Evolutionary conservation across 2,797 vertebrate genomes (phyloP), one percentile per base, ranked within the genome.

Genomic region (Ambastaia sidthimunki): DNA sequence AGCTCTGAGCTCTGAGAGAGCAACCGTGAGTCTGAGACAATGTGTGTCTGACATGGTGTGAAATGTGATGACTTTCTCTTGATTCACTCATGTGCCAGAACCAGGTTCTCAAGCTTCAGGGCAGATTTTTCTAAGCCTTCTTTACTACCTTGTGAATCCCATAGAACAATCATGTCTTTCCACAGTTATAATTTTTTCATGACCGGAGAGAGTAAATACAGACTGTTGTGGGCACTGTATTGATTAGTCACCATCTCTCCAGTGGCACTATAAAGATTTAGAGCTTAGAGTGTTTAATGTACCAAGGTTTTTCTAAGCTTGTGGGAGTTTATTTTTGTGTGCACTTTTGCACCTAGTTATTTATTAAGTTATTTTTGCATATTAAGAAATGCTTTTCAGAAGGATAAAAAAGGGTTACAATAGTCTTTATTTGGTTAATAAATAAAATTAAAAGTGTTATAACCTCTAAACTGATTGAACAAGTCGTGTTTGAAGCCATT

Each of bases 41-140:
- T 83, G 87, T 87, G 62, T 73, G 72, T 79, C 79, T 75, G 76
- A 79, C 83, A 78, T 63, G 68, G 80, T 82, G 66, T 84, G 55
- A 82, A 80, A 90, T 89, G 85, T 86, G 90, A 91, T 90, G 88
- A 91, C 86, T 87, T 88, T 68, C 82, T 85, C 83, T 84, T 85
- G 85, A 88, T 86, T 84, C 79, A 66, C 77, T 78, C 59, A 74
- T 71, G 83, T 75, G 83, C 80, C 25, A 63, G 78, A 10, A 15
- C 34, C 52, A n/a, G 83, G 77, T 75, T 82, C 82, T 67, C 6
- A 79, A 78, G 59, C 76, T 85, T 23, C 25, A 71, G 80, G 84
- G 82, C 80, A 86, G 82, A 82, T 84, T 86, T n/a, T n/a, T n/a
- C n/a, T n/a, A n/a, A n/a, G n/a, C n/a, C n/a, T n/a, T 86, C 82